phyloP scores from a whole-genome alignment of 2,888 invertebrate genomes.

The Phortica okadai region DNA sequence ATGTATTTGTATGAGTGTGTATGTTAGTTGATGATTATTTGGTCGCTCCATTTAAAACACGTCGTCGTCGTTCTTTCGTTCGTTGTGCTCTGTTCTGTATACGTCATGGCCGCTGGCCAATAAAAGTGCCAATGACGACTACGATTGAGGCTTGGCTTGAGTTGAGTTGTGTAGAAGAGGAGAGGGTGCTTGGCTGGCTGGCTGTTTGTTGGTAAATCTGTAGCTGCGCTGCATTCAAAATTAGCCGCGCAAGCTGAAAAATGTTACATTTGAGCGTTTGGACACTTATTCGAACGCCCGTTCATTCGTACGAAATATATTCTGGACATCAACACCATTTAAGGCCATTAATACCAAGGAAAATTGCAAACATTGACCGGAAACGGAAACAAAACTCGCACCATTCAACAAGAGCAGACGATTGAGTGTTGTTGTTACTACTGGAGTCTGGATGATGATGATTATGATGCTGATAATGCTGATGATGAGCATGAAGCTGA shows the following conservation, averaged over 20 bases:
- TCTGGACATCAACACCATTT: conserved; percentile 65
- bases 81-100: background rate
- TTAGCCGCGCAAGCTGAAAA: conserved; percentile 64
- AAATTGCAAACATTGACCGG: conserved; percentile 69
- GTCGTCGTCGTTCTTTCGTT: conserved; percentile 11
- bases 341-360: conserved; percentile 67
- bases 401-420: background rate
- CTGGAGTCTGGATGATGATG: background rate
- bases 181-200: background rate
- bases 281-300: background rate
- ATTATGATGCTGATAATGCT: background rate
- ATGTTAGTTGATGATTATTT: conserved; percentile 20
- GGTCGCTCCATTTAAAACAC: conserved; percentile 28
- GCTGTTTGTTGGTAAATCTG: background rate
- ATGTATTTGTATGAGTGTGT: background rate
- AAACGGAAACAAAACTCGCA: conserved; percentile 64
- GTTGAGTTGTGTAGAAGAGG: background rate
- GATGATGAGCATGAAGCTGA: background rate
- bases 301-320: conserved; percentile 28
- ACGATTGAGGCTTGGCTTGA: too few relatives aligned
- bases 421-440: background rate
- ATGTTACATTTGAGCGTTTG: conserved; percentile 19
- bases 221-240: conserved; percentile 66
- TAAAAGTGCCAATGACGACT: conserved; percentile 14
- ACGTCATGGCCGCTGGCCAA: conserved; percentile 7